Base-by-base conservation (phyloP, 2,888 invertebrate genomes). In the Amblyjoppa fuscipennis region DNA sequence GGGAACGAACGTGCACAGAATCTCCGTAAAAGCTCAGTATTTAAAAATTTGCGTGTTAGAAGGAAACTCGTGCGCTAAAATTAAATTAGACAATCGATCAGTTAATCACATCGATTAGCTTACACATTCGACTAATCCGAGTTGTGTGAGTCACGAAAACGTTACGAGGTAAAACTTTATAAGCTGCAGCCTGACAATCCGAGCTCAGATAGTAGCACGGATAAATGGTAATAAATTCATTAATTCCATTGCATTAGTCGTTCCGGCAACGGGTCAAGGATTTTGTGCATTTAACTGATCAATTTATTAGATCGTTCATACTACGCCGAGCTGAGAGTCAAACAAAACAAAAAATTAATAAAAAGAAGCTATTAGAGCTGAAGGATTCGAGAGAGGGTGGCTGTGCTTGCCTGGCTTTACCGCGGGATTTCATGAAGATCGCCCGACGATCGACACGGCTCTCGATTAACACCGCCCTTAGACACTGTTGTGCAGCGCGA, bases 401-500 rank as follows among this genome's bases (percentile, higher is more conserved):
- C 66, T 76, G 61, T 79, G 86, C 90, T 88, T 86, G 88, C 90
- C 92, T 92, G 91, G 90, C 89, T 92, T 92, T 93, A 91, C 90
- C 91, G 90, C 90, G 89, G 87, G 59, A 25, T 49, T 89, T 85
- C 78, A 87, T 87, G 90, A 88, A 91, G 91, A 92, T 91, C 90
- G 90, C 89, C 83, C 87, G 90, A 89, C 88, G 89, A 91, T 90
- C 87, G 77, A 89, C 84, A 87, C 78, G 64, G 81, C 38, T 89
- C 88, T 41, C 41, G 41, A 84, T 45, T 80, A 84, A 93, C 45
- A 92, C 91, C 91, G 88, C 89, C 94, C 94, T 94, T 96, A 96
- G 93, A 96, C 94, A 87, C 95, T 95, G 95, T 98, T 97, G 95
- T 99, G 98, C 92, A 99, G 96, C 90, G 98, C 97, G 94, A 99